Evolutionary conservation across 1,140 invertebrate species (phyloP), one percentile per base, ranked within the genome.

Genomic region (Heliothis virescens): DNA sequence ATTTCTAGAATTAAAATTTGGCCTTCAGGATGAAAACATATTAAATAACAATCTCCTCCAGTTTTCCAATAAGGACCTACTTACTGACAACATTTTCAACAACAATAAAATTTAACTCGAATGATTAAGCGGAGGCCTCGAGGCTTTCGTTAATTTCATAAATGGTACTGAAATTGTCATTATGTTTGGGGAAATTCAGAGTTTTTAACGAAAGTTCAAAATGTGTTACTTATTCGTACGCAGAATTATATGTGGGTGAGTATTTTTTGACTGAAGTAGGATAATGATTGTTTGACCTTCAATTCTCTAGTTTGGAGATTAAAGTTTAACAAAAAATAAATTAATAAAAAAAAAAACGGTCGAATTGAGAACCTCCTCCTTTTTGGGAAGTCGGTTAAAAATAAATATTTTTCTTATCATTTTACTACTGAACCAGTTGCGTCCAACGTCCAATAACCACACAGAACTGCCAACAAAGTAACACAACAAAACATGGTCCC

Each of bases 71-170:
- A 26, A 26, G 21, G 1, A 60, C 1, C 21, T 26, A 26, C 21
- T 60, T 60, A 29, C 10, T 21, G 62, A 59, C 13, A 47, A 69
- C 10, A 69, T 78, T 67, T 62, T 62, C 48, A 72, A 79, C 67
- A 34, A 62, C 67, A 72, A 62, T 71, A 18, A 74, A 74, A 59
- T 71, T 50, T 53, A 48, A 50, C 67, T 60, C 41, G 50, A 57
- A 57, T 79, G 77, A 79, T 62, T 62, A 67, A 72, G 29, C 55
- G 53, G 67, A 34, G 26, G 67, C 55, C 50, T 15, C 60, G 62
- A 41, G 21, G 34, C 67, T 79, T 79, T 69, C 62, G 55, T 79
- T 79, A 60, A 67, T 79, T 60, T 60, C n/a, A 71, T 41, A 69
- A 60, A 72, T 60, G 41, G 12, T 21, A 55, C 57, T 18, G 55